A percentile compares a stretch with the other conserved stretches of the same genome.
Conservation (phyloP, 1,140 invertebrate genomes). For the Rhagoletis pomonella region DNA sequence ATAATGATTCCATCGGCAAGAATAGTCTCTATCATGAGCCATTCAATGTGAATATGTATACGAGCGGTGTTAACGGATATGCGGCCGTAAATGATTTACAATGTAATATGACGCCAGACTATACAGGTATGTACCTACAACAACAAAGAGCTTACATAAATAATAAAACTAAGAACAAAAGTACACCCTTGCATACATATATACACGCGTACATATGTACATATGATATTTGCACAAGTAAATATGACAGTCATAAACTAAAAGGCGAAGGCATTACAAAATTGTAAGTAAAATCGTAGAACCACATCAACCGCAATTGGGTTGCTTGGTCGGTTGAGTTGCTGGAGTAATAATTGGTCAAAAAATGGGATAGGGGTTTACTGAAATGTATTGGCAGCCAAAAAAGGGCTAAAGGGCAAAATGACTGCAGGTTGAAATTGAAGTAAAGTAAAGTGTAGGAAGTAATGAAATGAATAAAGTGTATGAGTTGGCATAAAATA, state of each 20-base stretch:
- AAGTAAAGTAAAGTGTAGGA: slow-evolving; percentile 7
- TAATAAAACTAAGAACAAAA: background rate
- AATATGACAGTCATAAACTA: background rate
- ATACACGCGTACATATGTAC: too few relatives aligned
- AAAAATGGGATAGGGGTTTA: background rate
- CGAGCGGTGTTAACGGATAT: slow-evolving; percentile 73
- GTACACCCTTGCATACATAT: background rate
- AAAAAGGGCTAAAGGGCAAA: background rate
- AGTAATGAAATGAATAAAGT: slow-evolving; percentile 8
- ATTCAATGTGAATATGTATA: slow-evolving; percentile 75
- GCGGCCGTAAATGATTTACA: slow-evolving; percentile 74
- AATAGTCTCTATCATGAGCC: slow-evolving; percentile 75
- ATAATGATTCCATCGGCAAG: slow-evolving; percentile 75
- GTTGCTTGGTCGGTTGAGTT: slow-evolving; percentile 36
- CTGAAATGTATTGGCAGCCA: background rate
- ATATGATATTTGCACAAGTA: background rate
- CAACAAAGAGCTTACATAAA: background rate
- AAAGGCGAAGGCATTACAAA: slow-evolving; percentile 43
- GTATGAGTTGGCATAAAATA: background rate
- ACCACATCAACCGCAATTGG: slow-evolving; percentile 34
- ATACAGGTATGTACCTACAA: slow-evolving; percentile 73
- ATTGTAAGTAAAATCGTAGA: slow-evolving; percentile 29
- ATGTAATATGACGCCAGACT: slow-evolving; percentile 75
- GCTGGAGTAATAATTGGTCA: slow-evolving; percentile 35
- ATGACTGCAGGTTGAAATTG: background rate